These are phyloP conservation scores for Podabrus alpinus DNA, from an alignment of 2,888 invertebrate species.

Conservation along the genomic window DNA sequence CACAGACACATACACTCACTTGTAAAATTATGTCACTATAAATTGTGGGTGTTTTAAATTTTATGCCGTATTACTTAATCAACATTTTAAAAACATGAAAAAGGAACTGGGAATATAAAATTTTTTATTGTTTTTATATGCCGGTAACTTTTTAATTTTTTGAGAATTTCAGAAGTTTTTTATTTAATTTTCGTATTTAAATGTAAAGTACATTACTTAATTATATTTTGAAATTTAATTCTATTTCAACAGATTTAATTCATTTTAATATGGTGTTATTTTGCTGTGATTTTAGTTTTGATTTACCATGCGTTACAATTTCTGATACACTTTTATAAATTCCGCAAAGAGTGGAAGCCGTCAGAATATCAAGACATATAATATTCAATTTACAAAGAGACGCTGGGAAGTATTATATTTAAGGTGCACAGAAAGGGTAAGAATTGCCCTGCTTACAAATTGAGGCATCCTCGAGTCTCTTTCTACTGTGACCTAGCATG, in stretches of 20 bases:
- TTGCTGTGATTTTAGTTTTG: neutral
- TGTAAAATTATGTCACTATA: neutral
- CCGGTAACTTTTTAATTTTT: neutral
- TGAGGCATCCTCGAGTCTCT: slow-evolving; percentile 51
- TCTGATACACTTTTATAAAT: slow-evolving; percentile 26
- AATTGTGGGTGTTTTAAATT: neutral
- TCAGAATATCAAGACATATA: slow-evolving; percentile 50
- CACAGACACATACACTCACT: neutral
- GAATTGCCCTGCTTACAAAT: slow-evolving; percentile 51
- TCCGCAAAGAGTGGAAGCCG: slow-evolving; percentile 29
- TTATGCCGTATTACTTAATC: neutral
- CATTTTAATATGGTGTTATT: neutral
- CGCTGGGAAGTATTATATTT: slow-evolving; percentile 49
- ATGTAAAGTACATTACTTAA: neutral
- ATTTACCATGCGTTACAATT: slow-evolving; percentile 10
- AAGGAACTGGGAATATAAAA: neutral
- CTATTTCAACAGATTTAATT: neutral
- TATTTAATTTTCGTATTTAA: neutral
- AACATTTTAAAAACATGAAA: neutral
- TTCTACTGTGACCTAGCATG: slow-evolving; percentile 49
- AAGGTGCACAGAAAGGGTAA: slow-evolving; percentile 46
- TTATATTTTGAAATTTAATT: neutral
- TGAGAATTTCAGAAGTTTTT: neutral
- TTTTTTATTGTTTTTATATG: neutral
- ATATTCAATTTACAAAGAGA: slow-evolving; percentile 52